Percentiles rank a stretch among this genome's conserved stretches.
phyloP scores from a whole-genome alignment of 2,797 vertebrate genomes.

The Sebastolobus alascanus region DNA sequence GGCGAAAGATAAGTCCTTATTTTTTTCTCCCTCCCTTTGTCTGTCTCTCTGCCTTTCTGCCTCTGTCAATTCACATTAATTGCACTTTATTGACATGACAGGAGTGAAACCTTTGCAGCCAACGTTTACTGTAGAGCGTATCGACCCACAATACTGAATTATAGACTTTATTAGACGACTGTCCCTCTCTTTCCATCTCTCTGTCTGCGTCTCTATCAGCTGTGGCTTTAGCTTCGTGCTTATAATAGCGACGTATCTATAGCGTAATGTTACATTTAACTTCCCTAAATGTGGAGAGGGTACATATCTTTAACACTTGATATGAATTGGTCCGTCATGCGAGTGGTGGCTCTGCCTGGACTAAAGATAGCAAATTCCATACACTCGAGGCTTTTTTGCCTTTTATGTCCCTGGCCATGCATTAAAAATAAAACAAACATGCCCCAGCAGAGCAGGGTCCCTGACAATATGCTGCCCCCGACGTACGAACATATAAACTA shows the following conservation, averaged over 20 bases:
- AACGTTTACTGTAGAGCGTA: slow-evolving; percentile 22
- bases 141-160: slow-evolving; percentile 39
- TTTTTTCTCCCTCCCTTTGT: slow-evolving; percentile 15
- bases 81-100: slow-evolving; percentile 56
- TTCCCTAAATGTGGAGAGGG: slow-evolving; percentile 69
- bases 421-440: slow-evolving; percentile 85
- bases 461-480: slow-evolving; percentile 67
- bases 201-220: slow-evolving; percentile 58
- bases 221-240: slow-evolving; percentile 70
- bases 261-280: slow-evolving; percentile 79
- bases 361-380: slow-evolving; percentile 85
- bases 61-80: slow-evolving; percentile 47
- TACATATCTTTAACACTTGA: slow-evolving; percentile 76
- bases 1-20: slow-evolving; percentile 3
- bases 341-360: slow-evolving; percentile 74
- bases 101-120: slow-evolving; percentile 35
- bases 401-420: slow-evolving; percentile 80
- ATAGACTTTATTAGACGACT: slow-evolving; percentile 49
- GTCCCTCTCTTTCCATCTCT: slow-evolving; percentile 38
- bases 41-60: slow-evolving; percentile 10
- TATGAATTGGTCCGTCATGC: slow-evolving; percentile 78
- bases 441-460: slow-evolving; percentile 51
- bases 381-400: slow-evolving; percentile 75
- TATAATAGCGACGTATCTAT: slow-evolving; percentile 77
- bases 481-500: slow-evolving; percentile 69